A percentile compares a stretch with the other conserved stretches of the same genome.
These are phyloP conservation scores for Larimichthys crocea DNA, from an alignment of 2,113 vertebrate genomes.

Conservation along the genomic window DNA sequence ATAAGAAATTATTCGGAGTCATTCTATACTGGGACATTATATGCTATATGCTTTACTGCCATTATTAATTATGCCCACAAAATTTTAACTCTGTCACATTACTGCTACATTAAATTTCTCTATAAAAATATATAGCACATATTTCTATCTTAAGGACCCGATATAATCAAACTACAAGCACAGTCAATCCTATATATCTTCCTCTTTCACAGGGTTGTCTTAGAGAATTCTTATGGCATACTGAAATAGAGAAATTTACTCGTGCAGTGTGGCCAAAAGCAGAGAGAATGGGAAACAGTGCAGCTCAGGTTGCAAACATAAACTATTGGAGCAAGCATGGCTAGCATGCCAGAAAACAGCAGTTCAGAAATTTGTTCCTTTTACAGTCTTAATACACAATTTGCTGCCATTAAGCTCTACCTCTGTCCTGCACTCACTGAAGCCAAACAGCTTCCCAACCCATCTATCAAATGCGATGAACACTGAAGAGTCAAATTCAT, in stretches of 20 bases:
- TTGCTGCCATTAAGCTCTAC: not conserved
- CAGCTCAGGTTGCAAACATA: not conserved
- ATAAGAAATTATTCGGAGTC: not conserved
- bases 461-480: not conserved
- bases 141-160: not conserved
- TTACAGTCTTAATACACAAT: not conserved
- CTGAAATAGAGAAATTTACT: too few species aligned
- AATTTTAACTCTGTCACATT: not conserved
- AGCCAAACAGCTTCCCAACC: not conserved
- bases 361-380: not conserved
- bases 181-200: not conserved
- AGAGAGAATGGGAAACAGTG: not conserved
- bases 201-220: not conserved
- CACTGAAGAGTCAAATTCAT: not conserved
- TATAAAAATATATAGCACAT: not conserved
- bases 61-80: constrained; percentile 7
- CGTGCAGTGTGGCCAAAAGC: not conserved
- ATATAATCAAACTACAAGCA: not conserved
- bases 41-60: not conserved
- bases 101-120: not conserved
- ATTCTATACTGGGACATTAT: not conserved
- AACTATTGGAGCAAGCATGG: not conserved
- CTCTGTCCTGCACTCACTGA: not conserved
- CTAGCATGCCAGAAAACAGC: not conserved
- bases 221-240: not conserved